Conservation (phyloP, 2,113 vertebrate species). For the Eptesicus fuscus region DNA sequence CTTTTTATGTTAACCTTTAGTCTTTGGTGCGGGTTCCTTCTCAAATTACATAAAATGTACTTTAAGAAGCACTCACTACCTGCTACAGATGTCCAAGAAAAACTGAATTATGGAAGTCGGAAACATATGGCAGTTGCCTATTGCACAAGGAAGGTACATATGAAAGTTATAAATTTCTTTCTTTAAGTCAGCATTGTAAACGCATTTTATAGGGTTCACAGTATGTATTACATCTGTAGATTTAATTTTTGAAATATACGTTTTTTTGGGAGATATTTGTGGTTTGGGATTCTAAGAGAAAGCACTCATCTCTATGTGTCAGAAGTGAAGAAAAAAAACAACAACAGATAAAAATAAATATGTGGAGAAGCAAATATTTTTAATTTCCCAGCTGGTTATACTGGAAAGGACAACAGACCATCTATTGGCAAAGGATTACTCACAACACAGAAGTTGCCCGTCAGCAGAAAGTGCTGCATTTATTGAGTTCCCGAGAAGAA, state of each 20-base stretch:
- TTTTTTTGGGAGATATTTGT: conserved; percentile 79
- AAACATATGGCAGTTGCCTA: conserved; percentile 85
- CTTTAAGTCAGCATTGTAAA: conserved; percentile 86
- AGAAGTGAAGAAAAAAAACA: conserved; percentile 24
- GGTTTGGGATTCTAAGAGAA: conserved; percentile 70
- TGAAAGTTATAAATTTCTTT: conserved; percentile 89
- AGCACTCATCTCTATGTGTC: conserved; percentile 67
- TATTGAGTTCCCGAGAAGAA: background rate
- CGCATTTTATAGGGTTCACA: conserved; percentile 86
- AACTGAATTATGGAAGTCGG: conserved; percentile 85
- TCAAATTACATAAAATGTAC: conserved; percentile 82
- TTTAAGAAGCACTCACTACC: conserved; percentile 85
- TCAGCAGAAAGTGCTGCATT: background rate
- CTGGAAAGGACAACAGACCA: conserved; percentile 79
- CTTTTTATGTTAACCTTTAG: conserved; percentile 77
- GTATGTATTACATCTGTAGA: conserved; percentile 86
- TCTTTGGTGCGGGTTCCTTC: conserved; percentile 77
- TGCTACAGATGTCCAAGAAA: conserved; percentile 86
- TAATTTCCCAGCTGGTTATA: conserved; percentile 51
- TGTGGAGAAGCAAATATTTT: conserved; percentile 2
- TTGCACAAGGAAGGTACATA: conserved; percentile 84
- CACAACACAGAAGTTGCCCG: conserved; percentile 53
- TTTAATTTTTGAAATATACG: conserved; percentile 83
- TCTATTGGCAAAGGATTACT: conserved; percentile 77
- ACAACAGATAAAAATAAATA: conserved; percentile 75